Evolutionary conservation across 2,888 invertebrate species (phyloP), one percentile per base, ranked within the genome.

Genomic region (Melanostoma mellinum): DNA sequence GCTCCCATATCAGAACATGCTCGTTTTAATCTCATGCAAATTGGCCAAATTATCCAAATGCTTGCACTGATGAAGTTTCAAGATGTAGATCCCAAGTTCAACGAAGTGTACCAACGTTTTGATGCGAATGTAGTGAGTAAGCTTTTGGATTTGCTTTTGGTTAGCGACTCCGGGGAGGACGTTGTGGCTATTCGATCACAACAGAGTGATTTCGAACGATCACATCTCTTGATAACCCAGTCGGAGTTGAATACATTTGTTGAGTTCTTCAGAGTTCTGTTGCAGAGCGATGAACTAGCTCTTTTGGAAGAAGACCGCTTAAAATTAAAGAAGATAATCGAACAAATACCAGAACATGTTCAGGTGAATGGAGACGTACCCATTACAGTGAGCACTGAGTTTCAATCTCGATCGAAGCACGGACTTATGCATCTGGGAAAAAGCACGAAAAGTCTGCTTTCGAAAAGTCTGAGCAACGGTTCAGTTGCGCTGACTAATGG

Each of bases 11-110:
- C 97, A 50, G 95, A 97, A 88, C 94, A 97, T 75, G 97, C 98
- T 4, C 92, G 98, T 44, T 98, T 97, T 91, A 99, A 96, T 92
- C 93, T 97, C 67, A 95, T 96, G 88, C 96, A 97, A 93, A 94
- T 99, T 75, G 99, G 98, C 0, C 97, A 98, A 92, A 96, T 98
- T 86, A 92, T 99, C 58, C 98, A 99, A 92, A 96, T 96, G 91
- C 92, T 99, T 73, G 97, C 98, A 3, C 92, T 98, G 58, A 94
- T 95, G 75, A 95, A 96, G 88, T 96, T 95, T 90, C 87, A 87
- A 55, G 97, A 97, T 88, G 94, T 96, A 46, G 96, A 96, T 88
- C 92, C 93, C 0, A 94, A 94, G 90, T 93, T 94, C 73, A 92
- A 92, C 76, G 97, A 97, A 90, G 92, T 98, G 67, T 97, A 96